Evolutionary conservation across 2,113 vertebrate species (phyloP).

Genomic region (Lontra canadensis): DNA sequence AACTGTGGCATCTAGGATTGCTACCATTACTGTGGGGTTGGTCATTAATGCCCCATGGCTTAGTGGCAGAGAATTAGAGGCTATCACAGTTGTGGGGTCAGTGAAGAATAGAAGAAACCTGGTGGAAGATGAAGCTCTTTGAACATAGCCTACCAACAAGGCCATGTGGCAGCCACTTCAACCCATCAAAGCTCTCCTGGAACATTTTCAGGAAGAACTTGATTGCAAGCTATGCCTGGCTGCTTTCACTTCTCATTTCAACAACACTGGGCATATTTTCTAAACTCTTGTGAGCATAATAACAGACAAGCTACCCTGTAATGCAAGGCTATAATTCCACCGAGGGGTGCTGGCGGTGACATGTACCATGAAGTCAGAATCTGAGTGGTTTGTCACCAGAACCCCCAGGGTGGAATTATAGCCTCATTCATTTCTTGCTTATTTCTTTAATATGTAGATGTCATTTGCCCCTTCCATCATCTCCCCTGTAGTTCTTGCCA

Average conservation of each 20-base stretch:
- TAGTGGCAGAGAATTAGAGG: not conserved
- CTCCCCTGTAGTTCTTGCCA: conserved; percentile 21
- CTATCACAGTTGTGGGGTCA: not conserved
- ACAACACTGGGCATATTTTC: conserved; percentile 75
- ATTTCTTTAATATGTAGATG: conserved; percentile 57
- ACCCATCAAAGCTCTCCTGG: conserved; percentile 51
- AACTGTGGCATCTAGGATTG: not conserved
- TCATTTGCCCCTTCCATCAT: not conserved
- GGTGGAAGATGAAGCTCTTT: conserved; percentile 19
- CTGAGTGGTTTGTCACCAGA: conserved; percentile 68
- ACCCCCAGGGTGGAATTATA: conserved; percentile 41
- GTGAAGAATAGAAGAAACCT: not conserved
- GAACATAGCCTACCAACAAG: conserved; percentile 11
- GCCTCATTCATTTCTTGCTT: conserved; percentile 53
- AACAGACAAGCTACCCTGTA: conserved; percentile 71
- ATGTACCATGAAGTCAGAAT: conserved; percentile 61
- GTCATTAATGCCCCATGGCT: not conserved
- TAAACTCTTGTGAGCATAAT: conserved; percentile 73
- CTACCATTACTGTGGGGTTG: not conserved
- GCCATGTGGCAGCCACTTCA: conserved; percentile 48
- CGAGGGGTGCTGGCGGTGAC: conserved; percentile 53
- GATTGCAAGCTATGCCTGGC: conserved; percentile 77
- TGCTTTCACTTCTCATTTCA: conserved; percentile 63
- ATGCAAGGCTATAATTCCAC: conserved; percentile 61
- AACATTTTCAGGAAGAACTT: conserved; percentile 67